Evolutionary conservation across 2,888 invertebrate genomes (phyloP).

Genomic region (Apotomis turbidana): DNA sequence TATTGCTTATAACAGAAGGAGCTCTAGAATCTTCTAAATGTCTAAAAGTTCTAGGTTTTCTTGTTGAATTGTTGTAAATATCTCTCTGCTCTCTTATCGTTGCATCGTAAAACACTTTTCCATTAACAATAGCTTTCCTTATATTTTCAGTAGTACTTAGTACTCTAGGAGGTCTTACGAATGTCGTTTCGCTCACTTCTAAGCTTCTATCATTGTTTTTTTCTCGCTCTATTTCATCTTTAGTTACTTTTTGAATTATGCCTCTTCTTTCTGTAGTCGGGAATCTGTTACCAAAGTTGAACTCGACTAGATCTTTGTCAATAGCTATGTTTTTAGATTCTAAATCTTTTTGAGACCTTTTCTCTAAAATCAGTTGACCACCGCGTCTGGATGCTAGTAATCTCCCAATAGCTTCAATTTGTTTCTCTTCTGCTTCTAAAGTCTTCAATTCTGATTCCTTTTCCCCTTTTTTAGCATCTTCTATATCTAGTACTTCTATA

Average conservation of each 20-base stretch:
- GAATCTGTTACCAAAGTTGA: slow-evolving; percentile 72
- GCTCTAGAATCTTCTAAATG: slow-evolving; percentile 57
- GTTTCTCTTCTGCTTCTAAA: slow-evolving; percentile 77
- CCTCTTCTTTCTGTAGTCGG: slow-evolving; percentile 69
- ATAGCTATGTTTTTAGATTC: slow-evolving; percentile 70
- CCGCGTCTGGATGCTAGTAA: slow-evolving; percentile 71
- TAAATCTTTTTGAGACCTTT: slow-evolving; percentile 72
- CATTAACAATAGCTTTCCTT: slow-evolving; percentile 75
- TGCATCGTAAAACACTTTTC: slow-evolving; percentile 79
- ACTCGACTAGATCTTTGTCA: slow-evolving; percentile 68
- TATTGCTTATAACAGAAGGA: slow-evolving; percentile 57
- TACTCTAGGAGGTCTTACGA: slow-evolving; percentile 72
- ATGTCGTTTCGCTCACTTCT: slow-evolving; percentile 78
- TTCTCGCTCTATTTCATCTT: slow-evolving; percentile 74
- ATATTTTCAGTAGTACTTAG: slow-evolving; percentile 74
- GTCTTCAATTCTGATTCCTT: slow-evolving; percentile 69
- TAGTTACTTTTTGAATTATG: slow-evolving; percentile 70
- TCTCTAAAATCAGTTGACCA: slow-evolving; percentile 70
- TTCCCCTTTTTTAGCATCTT: slow-evolving; percentile 68
- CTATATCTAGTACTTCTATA: slow-evolving; percentile 75
- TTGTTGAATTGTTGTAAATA: slow-evolving; percentile 57
- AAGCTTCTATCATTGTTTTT: slow-evolving; percentile 68
- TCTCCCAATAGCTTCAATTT: slow-evolving; percentile 79
- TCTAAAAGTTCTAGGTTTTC: slow-evolving; percentile 56
- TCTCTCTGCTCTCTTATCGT: slow-evolving; percentile 73